Evolutionary conservation across 2,113 vertebrate species (phyloP).

Genomic region (Danionella cerebrum): DNA sequence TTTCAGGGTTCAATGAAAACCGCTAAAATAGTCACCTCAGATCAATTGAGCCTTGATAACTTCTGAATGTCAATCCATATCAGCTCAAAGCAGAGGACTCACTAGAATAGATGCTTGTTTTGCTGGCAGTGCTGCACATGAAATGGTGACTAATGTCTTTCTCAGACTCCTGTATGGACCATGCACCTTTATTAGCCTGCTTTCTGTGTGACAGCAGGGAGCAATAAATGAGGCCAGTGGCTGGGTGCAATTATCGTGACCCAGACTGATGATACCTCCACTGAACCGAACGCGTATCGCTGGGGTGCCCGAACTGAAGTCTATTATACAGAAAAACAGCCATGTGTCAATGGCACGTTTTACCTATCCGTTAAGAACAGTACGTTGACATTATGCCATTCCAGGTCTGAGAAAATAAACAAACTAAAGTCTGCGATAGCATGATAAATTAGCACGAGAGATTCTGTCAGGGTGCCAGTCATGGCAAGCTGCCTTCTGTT

Average conservation of each 20-base stretch:
- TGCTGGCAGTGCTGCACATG: neutral
- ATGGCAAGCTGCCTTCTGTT: neutral
- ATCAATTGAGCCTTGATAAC: no score
- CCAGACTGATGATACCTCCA: slow-evolving; percentile 20
- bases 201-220: neutral
- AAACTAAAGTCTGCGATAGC: neutral
- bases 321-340: neutral
- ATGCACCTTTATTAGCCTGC: slow-evolving; percentile 15
- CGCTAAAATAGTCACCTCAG: no score
- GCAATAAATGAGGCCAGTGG: slow-evolving; percentile 19
- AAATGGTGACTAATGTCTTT: neutral
- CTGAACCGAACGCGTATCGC: neutral
- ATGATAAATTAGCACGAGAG: neutral
- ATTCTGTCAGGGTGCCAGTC: neutral
- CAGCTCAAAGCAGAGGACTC: no score
- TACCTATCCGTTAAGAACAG: slow-evolving; percentile 22
- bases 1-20: no score
- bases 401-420: neutral
- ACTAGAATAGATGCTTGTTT: no score
- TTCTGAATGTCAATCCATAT: no score
- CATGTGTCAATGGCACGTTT: slow-evolving; percentile 27
- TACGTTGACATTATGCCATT: neutral
- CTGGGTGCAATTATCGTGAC: slow-evolving; percentile 21
- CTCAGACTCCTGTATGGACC: neutral
- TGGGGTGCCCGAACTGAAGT: neutral